Evolutionary conservation across 2,113 vertebrate species (phyloP), one percentile per base, ranked within the genome.

Genomic region (Xiphorhynchus elegans): DNA sequence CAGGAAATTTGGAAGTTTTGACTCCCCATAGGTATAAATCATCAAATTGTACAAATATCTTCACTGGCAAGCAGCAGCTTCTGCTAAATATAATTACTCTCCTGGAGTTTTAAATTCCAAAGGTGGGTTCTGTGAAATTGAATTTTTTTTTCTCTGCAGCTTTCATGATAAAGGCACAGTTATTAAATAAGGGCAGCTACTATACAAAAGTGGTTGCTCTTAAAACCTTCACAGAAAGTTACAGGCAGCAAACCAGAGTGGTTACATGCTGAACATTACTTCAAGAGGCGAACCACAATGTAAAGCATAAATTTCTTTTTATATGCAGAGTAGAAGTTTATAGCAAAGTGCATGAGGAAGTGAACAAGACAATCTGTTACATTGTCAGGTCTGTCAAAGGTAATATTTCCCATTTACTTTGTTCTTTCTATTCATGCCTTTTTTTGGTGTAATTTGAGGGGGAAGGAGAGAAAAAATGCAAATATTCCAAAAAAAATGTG

Each of bases 21-120:
- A 93, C 94, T 96, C 87, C 90, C 67, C 83, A 74, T 92, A 93
- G 88, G 91, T 93, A 52, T 97, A 96, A 96, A 82, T 97, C 95
- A 94, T 73, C 56, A 90, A 72, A 29, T 59, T 94, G 86, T 95
- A 92, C 88, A 85, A 92, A 84, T 73, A 84, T 89, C 82, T 94
- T 90, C 53, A 18, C 79, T 90, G 59, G 46, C 47, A 93, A 84
- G 44, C 59, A 93, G 17, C 4, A 17, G 20, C 66, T 91, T 89
- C 69, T 89, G 67, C 91, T 93, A 68, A 95, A 59, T 35, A 4
- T 86, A 88, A 86, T 95, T 90, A 81, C 58, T 94, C 49, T 72
- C 81, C 78, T 93, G 74, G 75, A 81, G 39, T 84, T 93, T 93
- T 85, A 88, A 91, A 97, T 93, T 90, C 72, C 72, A 94, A 73